These are phyloP conservation scores for Spodoptera picta DNA, from an alignment of 2,888 invertebrate species.

Conservation along the genomic window DNA sequence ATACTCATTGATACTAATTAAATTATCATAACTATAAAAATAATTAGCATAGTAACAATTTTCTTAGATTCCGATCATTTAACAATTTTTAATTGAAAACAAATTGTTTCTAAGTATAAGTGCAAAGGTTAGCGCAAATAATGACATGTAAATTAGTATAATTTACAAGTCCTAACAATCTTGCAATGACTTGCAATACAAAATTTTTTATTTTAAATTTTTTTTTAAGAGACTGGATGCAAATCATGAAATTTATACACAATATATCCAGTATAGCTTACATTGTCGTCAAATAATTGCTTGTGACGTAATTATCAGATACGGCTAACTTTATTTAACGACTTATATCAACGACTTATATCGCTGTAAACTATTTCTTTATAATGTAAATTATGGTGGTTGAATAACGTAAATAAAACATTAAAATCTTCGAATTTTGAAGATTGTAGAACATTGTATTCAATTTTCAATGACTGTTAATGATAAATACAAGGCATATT, in stretches of 20 bases:
- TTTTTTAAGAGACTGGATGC: no score
- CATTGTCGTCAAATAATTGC: constrained; percentile 3
- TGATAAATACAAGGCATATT: constrained; percentile 12
- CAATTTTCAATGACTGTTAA: neutral
- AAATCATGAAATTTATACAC: no score
- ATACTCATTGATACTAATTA: no score
- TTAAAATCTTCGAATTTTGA: neutral
- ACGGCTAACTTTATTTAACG: constrained; percentile 3
- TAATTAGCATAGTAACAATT: no score
- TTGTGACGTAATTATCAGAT: constrained; percentile 35
- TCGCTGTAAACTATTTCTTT: neutral
- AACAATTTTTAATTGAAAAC: constrained; percentile 4
- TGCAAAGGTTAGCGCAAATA: constrained; percentile 4
- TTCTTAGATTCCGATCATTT: no score
- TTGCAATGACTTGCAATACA: neutral
- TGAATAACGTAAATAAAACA: constrained; percentile 9
- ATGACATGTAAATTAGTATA: neutral
- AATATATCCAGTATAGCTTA: no score
- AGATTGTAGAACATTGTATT: neutral
- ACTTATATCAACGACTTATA: neutral
- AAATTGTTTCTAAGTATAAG: neutral
- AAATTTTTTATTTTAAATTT: neutral
- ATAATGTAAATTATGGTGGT: neutral
- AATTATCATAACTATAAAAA: no score
- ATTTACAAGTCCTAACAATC: neutral